Conservation (phyloP, 2,888 invertebrate species). For the Willowsia nigromaculata region DNA sequence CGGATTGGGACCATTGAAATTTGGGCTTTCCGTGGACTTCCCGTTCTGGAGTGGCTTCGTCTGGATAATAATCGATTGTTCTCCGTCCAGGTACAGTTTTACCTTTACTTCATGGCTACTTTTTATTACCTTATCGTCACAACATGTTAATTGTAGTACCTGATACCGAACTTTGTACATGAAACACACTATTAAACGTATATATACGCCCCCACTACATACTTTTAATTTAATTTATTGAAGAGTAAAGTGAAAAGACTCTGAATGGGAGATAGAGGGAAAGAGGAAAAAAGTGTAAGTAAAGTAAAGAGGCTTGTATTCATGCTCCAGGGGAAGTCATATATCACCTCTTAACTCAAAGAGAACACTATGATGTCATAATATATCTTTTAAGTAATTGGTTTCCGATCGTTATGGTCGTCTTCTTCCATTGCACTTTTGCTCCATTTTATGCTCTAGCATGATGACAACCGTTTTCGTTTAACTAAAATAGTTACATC, state of each 20-base stretch:
- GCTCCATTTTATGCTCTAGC: background rate
- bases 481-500: background rate
- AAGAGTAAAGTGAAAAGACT: conserved; percentile 24
- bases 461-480: background rate
- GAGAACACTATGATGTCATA: conserved; percentile 49
- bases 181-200: background rate
- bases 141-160: background rate
- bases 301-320: conserved; percentile 62
- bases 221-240: conserved; percentile 30
- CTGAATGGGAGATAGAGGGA: background rate
- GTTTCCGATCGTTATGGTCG: conserved; percentile 27
- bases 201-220: background rate
- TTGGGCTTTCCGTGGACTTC: conserved; percentile 87
- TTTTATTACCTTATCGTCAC: background rate
- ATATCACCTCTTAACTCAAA: conserved; percentile 52
- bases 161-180: background rate
- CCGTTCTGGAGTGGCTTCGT: conserved; percentile 88
- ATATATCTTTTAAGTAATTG: conserved; percentile 69
- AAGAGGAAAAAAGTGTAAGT: background rate
- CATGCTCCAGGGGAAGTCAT: conserved; percentile 60
- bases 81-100: conserved; percentile 79
- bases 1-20: conserved; percentile 86
- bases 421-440: background rate
- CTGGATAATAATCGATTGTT: conserved; percentile 88
- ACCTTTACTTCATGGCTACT: background rate